Conservation (phyloP, 2,888 invertebrate species). For the Clanis bilineata region DNA sequence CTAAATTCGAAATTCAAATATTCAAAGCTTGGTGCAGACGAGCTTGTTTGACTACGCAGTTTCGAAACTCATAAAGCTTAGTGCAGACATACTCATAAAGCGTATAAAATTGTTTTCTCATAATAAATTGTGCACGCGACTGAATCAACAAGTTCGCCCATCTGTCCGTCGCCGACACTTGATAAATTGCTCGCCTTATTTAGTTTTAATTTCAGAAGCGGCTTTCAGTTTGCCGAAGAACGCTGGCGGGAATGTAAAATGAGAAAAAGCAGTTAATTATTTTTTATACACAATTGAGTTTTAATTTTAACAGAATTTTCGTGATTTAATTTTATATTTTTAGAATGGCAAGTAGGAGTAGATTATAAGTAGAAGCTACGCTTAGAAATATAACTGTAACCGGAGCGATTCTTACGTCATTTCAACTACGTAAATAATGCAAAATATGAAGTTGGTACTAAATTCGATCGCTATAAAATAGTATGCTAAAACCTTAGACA, state of each 20-base stretch:
- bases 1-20: background rate
- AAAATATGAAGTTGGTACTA: no score
- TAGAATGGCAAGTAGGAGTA: background rate
- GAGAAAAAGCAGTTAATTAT: background rate
- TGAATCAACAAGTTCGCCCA: slow-evolving; percentile 13
- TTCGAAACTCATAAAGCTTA: background rate
- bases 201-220: slow-evolving; percentile 12
- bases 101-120: background rate
- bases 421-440: no score
- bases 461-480: no score
- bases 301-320: background rate
- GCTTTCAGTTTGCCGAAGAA: background rate
- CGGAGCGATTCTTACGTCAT: no score
- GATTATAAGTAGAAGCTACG: background rate
- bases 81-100: background rate
- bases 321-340: background rate
- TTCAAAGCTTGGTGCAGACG: background rate
- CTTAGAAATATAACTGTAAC: no score
- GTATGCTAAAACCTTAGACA: no score
- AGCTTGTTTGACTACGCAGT: background rate
- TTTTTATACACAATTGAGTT: background rate
- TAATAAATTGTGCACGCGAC: slow-evolving; percentile 10
- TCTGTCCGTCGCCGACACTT: slow-evolving; percentile 9
- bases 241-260: slow-evolving; percentile 1
- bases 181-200: slow-evolving; percentile 12